Percentiles rank a stretch among this genome's conserved stretches.
Evolutionary conservation across 2,113 vertebrate species (phyloP).

Genomic region (rat (Rattus norvegicus)): GRCr8 NC_086022.1:166214001-166214500

Average conservation of each 20-base stretch:
- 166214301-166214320: not conserved
- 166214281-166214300: constrained; percentile 39
- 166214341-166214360: constrained; percentile 47
- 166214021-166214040: not conserved
- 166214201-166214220: not conserved
- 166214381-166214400: accelerated
- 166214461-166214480: not conserved
- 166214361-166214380: accelerated
- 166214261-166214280: accelerated
- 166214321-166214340: not conserved
- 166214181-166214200: constrained; percentile 14
- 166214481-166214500: not conserved
- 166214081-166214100: not conserved
- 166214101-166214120: not conserved
- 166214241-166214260: not conserved
- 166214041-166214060: not conserved
- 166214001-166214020: not conserved
- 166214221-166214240: not conserved
- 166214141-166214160: not conserved
- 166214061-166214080: not conserved
- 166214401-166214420: not conserved
- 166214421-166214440: not conserved
- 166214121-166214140: not conserved
- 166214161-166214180: not conserved
- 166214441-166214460: not conserved